Evolutionary conservation across 2,113 vertebrate species (phyloP).

Genomic region (Arothron firmamentum): DNA sequence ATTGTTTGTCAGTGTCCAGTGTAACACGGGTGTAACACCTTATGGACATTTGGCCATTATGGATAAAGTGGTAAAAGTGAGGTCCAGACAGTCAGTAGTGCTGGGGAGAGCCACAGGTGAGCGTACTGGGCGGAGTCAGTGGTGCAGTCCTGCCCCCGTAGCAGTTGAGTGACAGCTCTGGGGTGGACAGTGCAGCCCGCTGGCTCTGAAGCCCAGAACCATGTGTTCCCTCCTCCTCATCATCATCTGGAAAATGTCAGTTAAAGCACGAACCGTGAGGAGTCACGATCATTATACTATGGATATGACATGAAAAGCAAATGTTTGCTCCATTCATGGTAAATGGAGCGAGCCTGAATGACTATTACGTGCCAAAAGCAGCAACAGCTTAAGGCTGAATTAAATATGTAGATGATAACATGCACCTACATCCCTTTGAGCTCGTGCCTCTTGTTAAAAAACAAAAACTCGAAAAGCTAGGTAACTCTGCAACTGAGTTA

Average conservation of each 20-base stretch:
- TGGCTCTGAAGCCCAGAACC: constrained; percentile 58
- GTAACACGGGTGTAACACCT: background rate
- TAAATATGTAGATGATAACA: too few species aligned
- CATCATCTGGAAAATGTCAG: constrained; percentile 71
- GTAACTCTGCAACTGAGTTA: constrained; percentile 1
- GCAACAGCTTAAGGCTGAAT: too few species aligned
- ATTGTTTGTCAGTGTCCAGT: constrained; percentile 27
- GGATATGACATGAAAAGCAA: too few species aligned
- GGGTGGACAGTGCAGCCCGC: constrained; percentile 63
- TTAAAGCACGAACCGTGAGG: constrained; percentile 27
- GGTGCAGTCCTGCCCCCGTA: constrained; percentile 46
- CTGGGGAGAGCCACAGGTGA: constrained; percentile 57
- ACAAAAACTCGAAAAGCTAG: background rate
- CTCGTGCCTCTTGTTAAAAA: background rate
- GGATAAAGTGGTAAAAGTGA: background rate
- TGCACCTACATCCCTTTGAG: background rate
- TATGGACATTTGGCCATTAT: constrained; percentile 3
- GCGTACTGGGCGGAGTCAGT: constrained; percentile 59
- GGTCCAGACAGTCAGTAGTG: constrained; percentile 54
- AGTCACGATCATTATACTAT: constrained; percentile 9
- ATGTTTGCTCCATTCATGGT: too few species aligned
- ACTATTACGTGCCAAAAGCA: too few species aligned
- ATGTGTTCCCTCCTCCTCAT: constrained; percentile 46
- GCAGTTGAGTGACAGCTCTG: constrained; percentile 59
- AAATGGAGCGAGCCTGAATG: too few species aligned